These are phyloP conservation scores for Gorsachius magnificus DNA, from an alignment of 2,797 vertebrate genomes.

Conservation along the genomic window DNA sequence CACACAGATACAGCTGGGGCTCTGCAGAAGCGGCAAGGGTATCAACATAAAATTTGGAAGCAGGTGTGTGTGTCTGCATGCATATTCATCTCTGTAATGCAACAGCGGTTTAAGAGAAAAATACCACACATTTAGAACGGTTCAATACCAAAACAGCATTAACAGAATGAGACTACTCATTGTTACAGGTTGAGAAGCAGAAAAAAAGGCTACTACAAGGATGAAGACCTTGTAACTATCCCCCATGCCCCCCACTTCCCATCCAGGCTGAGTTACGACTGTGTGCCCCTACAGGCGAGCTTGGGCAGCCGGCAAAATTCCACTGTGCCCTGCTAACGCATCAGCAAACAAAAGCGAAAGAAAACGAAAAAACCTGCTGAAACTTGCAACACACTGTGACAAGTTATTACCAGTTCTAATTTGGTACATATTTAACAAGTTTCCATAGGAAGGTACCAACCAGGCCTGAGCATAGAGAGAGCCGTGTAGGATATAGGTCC, in stretches of 20 bases:
- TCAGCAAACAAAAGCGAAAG: background rate
- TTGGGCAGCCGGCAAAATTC: background rate
- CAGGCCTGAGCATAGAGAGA: background rate
- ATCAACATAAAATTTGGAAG: background rate
- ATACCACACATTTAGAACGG: background rate
- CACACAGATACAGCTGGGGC: background rate
- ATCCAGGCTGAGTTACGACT: background rate
- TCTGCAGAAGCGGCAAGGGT: background rate
- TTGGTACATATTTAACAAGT: background rate
- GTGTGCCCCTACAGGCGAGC: too few relatives aligned
- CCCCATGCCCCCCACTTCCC: accelerated
- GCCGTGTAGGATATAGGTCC: accelerated
- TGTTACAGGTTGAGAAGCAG: background rate
- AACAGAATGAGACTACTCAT: background rate
- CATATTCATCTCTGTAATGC: background rate
- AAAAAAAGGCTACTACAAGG: background rate
- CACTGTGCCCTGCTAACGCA: too few relatives aligned
- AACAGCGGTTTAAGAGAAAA: background rate
- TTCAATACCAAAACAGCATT: background rate
- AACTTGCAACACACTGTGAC: background rate
- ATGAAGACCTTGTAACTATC: background rate
- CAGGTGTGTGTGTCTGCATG: background rate
- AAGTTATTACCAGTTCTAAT: background rate
- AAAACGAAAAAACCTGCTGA: background rate
- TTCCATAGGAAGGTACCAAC: background rate